A percentile compares a stretch with the other conserved stretches of the same genome.
phyloP scores from a whole-genome alignment of 1,140 invertebrate genomes.

The Rhagoletis pomonella region DNA sequence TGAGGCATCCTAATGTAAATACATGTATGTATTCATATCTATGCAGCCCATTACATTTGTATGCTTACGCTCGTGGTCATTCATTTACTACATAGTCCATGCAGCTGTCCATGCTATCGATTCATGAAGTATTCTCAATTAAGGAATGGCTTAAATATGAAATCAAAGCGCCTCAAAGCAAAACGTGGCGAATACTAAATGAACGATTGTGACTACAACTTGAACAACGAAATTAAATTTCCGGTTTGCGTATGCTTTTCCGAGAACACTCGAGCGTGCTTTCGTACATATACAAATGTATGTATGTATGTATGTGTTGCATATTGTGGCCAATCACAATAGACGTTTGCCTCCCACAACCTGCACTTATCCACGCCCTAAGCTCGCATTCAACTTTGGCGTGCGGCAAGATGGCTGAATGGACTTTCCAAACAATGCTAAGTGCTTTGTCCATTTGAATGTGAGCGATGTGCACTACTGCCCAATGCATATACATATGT shows the following conservation, averaged over 20 bases:
- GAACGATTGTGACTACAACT: constrained; percentile 13
- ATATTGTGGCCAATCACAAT: background rate
- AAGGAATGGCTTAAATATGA: constrained; percentile 26
- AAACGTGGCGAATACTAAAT: constrained; percentile 26
- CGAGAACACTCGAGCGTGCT: no score
- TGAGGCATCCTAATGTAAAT: no score
- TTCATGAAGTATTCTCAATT: constrained; percentile 14
- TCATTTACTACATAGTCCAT: no score
- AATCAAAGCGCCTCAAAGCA: constrained; percentile 30
- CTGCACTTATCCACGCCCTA: no score
- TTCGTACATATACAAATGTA: no score
- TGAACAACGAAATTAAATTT: background rate
- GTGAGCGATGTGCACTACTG: background rate
- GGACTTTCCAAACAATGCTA: constrained; percentile 30
- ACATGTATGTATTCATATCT: background rate
- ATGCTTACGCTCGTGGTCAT: background rate
- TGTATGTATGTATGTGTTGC: background rate
- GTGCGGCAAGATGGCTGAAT: background rate
- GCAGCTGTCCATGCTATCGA: background rate
- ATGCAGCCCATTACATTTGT: background rate
- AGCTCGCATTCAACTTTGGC: background rate
- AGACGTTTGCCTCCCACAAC: background rate
- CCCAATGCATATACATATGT: no score
- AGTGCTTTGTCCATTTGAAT: constrained; percentile 23
- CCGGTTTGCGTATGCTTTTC: background rate